A percentile compares a stretch with the other conserved stretches of the same genome.
phyloP scores from a whole-genome alignment of 1,140 invertebrate species.

The Patella vulgata region DNA sequence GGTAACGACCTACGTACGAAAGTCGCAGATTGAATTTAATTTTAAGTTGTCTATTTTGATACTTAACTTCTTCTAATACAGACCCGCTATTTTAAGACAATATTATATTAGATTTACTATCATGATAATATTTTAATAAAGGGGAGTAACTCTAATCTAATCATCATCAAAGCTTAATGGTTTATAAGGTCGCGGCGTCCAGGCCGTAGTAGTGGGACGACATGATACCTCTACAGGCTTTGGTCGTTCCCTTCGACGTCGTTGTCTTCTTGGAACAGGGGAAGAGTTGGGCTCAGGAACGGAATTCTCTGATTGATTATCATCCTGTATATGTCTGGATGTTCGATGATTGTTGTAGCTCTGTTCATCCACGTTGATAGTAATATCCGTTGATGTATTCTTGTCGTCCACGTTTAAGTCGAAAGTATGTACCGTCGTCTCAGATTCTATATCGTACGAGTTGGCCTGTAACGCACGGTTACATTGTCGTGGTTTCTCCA shows the following conservation, averaged over 20 bases:
- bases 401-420: slow-evolving; percentile 8
- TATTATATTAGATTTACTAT: no score
- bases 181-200: slow-evolving; percentile 18
- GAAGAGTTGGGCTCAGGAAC: slow-evolving; percentile 29
- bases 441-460: slow-evolving; percentile 1
- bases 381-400: slow-evolving; percentile 5
- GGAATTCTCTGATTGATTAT: slow-evolving; percentile 13
- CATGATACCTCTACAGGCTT: slow-evolving; percentile 48
- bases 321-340: no score
- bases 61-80: no score
- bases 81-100: no score
- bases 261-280: slow-evolving; percentile 35
- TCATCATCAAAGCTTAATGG: slow-evolving; percentile 48
- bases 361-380: no score
- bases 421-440: slow-evolving; percentile 1
- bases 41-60: no score
- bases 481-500: no score
- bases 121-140: not conserved
- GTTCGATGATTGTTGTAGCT: no score
- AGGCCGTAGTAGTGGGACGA: slow-evolving; percentile 38
- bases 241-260: slow-evolving; percentile 41
- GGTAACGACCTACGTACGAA: no score
- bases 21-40: no score
- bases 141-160: slow-evolving; percentile 20
- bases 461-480: not conserved